phyloP scores from a whole-genome alignment of 2,113 vertebrate species.

The Aspiorhynchus laticeps region DNA sequence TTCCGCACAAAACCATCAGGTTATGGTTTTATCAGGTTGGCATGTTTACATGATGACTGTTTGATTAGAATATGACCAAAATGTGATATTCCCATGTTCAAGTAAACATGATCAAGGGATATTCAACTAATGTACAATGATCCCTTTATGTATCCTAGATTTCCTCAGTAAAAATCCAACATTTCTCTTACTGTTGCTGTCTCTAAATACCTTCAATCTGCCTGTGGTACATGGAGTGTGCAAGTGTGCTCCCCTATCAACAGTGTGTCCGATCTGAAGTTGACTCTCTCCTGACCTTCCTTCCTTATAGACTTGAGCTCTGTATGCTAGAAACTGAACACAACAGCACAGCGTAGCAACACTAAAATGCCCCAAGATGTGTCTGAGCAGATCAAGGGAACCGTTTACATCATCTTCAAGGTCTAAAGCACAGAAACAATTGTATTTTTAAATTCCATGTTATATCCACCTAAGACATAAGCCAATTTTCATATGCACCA shows the following conservation, averaged over 20 bases:
- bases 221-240: background rate
- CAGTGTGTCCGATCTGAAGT: background rate
- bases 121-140: background rate
- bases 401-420: background rate
- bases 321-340: background rate
- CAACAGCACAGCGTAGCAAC: background rate
- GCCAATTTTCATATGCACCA: background rate
- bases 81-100: background rate
- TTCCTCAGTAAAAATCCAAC: background rate
- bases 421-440: background rate
- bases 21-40: background rate
- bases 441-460: background rate
- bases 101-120: background rate
- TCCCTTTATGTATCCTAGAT: background rate
- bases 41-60: background rate
- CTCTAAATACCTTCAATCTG: background rate
- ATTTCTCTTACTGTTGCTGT: background rate
- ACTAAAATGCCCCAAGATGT: background rate
- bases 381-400: background rate
- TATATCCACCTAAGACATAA: background rate
- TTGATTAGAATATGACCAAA: too few species aligned
- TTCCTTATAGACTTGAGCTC: background rate
- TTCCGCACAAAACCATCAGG: too few species aligned
- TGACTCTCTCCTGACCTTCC: background rate
- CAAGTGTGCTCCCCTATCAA: background rate